A percentile compares a stretch with the other conserved stretches of the same genome.
Evolutionary conservation across 2,113 vertebrate genomes (phyloP).

Genomic region (Odontesthes bonariensis): DNA sequence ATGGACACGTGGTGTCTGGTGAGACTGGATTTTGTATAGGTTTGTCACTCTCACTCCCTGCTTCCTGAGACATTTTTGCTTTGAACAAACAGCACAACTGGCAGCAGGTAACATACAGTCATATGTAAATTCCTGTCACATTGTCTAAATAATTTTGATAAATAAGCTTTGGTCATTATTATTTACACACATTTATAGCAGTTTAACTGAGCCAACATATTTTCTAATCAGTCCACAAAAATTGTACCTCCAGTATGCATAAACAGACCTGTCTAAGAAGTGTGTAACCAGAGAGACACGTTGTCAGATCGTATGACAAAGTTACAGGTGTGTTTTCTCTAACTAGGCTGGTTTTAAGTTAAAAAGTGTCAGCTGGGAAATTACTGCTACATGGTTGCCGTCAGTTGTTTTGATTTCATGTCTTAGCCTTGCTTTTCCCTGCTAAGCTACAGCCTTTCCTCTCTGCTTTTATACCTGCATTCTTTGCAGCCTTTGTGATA

Average conservation of each 20-base stretch:
- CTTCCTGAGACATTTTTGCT: too few relatives aligned
- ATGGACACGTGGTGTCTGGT: too few relatives aligned
- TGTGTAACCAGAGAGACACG: constrained; percentile 3
- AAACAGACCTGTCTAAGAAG: background rate
- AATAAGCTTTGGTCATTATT: background rate
- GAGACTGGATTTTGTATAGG: too few relatives aligned
- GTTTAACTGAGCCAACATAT: background rate
- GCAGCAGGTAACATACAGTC: background rate
- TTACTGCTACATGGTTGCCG: background rate
- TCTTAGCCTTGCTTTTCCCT: constrained; percentile 3
- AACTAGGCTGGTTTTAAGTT: constrained; percentile 14
- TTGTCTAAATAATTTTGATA: background rate
- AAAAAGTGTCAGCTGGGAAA: constrained; percentile 36
- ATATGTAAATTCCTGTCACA: background rate
- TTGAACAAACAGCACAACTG: background rate
- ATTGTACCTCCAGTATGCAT: background rate
- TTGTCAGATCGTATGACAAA: constrained; percentile 9
- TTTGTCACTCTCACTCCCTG: too few relatives aligned
- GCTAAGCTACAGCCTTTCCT: constrained; percentile 24
- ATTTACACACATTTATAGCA: background rate
- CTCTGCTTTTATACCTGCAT: constrained; percentile 22
- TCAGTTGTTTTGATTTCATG: constrained; percentile 37
- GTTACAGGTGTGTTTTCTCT: constrained; percentile 27
- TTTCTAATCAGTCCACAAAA: background rate
- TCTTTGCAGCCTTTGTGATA: constrained; percentile 44